Conservation (phyloP, 2,888 invertebrate genomes). For the Rhopalosiphum nymphaeae region DNA sequence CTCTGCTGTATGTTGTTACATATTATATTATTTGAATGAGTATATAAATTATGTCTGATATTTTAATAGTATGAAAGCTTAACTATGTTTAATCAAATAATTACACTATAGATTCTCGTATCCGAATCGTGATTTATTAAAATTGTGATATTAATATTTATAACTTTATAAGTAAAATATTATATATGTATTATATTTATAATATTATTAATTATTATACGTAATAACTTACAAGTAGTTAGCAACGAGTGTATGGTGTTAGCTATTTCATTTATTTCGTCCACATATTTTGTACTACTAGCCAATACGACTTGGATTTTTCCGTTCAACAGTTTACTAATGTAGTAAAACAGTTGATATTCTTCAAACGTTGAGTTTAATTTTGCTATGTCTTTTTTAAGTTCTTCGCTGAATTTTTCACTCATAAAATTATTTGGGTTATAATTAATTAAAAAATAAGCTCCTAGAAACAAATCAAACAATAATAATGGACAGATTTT, state of each 20-base stretch:
- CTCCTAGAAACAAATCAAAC: slow-evolving; percentile 27
- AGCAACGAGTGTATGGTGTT: not conserved
- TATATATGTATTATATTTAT: not conserved
- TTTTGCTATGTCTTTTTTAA: not conserved
- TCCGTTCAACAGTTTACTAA: slow-evolving; percentile 43
- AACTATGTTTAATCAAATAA: not conserved
- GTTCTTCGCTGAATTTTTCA: not conserved
- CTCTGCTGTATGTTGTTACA: not conserved
- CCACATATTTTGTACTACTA: slow-evolving; percentile 17
- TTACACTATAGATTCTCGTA: not conserved
- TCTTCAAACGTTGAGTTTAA: not conserved
- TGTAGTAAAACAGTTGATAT: not conserved
- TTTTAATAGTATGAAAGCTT: not conserved
- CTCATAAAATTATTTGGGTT: not conserved
- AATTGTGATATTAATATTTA: not conserved
- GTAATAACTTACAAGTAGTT: slow-evolving; percentile 20
- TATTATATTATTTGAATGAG: not conserved
- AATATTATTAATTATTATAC: not conserved
- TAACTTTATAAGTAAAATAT: not conserved
- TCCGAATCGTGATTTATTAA: not conserved
- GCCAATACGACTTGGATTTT: slow-evolving; percentile 21
- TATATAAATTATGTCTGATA: not conserved
- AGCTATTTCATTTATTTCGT: slow-evolving; percentile 51
- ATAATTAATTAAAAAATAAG: slow-evolving; percentile 31
- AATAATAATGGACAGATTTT: not conserved